These are phyloP conservation scores for Brachionus paranguensis DNA, from an alignment of 1,140 invertebrate species.

Conservation along the genomic window DNA sequence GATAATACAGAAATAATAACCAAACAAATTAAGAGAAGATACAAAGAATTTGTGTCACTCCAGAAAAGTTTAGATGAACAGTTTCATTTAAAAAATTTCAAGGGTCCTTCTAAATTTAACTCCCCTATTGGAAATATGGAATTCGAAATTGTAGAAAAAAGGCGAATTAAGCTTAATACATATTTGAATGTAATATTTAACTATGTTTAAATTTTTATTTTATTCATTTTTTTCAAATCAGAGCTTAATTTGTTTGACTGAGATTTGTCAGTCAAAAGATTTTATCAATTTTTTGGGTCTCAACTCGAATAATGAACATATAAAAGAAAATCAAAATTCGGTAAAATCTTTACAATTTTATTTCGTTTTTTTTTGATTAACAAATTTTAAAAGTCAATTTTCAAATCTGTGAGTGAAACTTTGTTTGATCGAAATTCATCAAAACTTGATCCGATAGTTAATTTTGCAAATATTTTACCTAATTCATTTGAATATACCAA, in stretches of 20 bases:
- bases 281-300: constrained; percentile 2
- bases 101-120: constrained; percentile 34
- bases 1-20: constrained; percentile 2
- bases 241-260: constrained; percentile 16
- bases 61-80: constrained; percentile 11
- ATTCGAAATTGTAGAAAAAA: constrained; percentile 21
- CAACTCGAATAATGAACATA: not conserved
- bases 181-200: constrained; percentile 28
- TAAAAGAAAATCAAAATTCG: not conserved
- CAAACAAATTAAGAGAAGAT: constrained; percentile 17
- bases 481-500: constrained; percentile 9
- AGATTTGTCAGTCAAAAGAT: constrained; percentile 17
- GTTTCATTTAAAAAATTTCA: constrained; percentile 21
- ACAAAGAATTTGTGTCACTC: constrained; percentile 12
- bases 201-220: not conserved
- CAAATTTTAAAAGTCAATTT: not conserved
- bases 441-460: not conserved
- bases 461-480: constrained; percentile 7
- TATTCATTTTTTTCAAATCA: not conserved
- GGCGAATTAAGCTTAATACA: not conserved
- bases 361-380: not conserved
- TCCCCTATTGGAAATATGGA: constrained; percentile 37
- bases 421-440: not conserved
- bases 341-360: not conserved
- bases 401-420: not conserved